Evolutionary conservation across 2,888 invertebrate genomes (phyloP).

Genomic region (Torymus texanus): DNA sequence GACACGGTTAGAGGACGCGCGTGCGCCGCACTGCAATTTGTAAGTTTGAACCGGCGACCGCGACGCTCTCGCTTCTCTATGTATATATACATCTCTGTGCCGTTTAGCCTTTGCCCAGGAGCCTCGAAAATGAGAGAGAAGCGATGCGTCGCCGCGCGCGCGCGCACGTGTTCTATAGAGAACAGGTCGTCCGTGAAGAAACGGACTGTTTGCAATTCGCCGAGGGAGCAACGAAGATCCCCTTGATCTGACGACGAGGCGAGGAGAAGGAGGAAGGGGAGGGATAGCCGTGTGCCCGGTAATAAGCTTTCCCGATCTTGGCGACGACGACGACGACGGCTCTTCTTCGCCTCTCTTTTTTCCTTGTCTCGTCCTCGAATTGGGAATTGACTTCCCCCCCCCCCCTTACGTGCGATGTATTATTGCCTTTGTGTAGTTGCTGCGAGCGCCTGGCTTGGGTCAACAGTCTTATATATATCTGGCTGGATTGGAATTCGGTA

Average conservation of each 20-base stretch:
- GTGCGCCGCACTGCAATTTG: slow-evolving; percentile 29
- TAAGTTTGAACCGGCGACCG: slow-evolving; percentile 22
- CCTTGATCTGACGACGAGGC: slow-evolving; percentile 27
- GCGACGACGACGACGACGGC: too few species aligned
- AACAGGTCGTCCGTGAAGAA: slow-evolving; percentile 34
- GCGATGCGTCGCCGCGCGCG: neutral
- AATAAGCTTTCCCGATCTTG: too few species aligned
- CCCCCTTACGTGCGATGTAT: too few species aligned
- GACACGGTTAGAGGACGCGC: slow-evolving; percentile 15
- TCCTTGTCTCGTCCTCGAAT: too few species aligned
- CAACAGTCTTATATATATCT: too few species aligned
- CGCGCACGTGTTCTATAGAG: neutral
- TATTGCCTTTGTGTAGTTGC: too few species aligned
- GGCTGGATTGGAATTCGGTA: too few species aligned
- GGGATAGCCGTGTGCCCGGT: too few species aligned
- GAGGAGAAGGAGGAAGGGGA: neutral
- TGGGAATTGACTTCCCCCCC: too few species aligned
- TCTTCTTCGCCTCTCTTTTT: too few species aligned
- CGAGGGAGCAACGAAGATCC: slow-evolving; percentile 7
- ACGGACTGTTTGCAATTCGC: slow-evolving; percentile 40
- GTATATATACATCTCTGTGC: neutral
- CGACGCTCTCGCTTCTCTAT: neutral
- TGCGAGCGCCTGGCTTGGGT: too few species aligned
- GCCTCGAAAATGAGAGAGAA: neutral
- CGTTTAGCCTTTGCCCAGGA: neutral